Evolutionary conservation across 1,140 invertebrate species (phyloP), one percentile per base, ranked within the genome.

Genomic region (Nymphalis io): DNA sequence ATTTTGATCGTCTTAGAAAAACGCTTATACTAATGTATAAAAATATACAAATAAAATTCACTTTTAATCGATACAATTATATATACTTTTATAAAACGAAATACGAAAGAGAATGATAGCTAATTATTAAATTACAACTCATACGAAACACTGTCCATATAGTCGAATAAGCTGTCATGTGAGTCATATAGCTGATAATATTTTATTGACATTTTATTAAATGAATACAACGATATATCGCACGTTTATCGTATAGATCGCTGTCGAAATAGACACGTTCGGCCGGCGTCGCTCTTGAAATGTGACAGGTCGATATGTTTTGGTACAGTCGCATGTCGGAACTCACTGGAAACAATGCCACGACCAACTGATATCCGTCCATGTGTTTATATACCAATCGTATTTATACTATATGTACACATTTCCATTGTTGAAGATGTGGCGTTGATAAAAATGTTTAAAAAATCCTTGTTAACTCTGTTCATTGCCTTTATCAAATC

Each of bases 221-320:
- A 16, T 16, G 3, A 40, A 55, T 38, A 27, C 21, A 39, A 13
- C 11, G 39, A 70, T 21, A 64, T 76, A 60, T 76, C 65, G 62
- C 12, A 60, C 65, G 33, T 53, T 42, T 44, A 8, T 57, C 23
- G 66, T 68, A 64, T 72, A 59, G 72, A 65, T 42, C 15, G 48
- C 21, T 62, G 55, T 40, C 10, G 27, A 48, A 73, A 69, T 80
- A 73, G 21, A 11, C 8, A n/a, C 46, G 20, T 44, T 20, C 33
- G 62, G 40, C 68, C 62, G 68, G 73, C 75, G 74, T 63, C 71
- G 74, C 67, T 58, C 59, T 59, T 76, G 79, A 79, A 79, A 82
- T 70, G 73, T 78, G 77, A 80, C 79, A 81, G 70, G 60, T 42
- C 63, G 80, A 77, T 78, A 80, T 78, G 80, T 79, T 80, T 75